Evolutionary conservation across 37 sponge, comb jelly and placozoan genomes (phyloP).

Genomic region (Chondrosia reniformis): DNA sequence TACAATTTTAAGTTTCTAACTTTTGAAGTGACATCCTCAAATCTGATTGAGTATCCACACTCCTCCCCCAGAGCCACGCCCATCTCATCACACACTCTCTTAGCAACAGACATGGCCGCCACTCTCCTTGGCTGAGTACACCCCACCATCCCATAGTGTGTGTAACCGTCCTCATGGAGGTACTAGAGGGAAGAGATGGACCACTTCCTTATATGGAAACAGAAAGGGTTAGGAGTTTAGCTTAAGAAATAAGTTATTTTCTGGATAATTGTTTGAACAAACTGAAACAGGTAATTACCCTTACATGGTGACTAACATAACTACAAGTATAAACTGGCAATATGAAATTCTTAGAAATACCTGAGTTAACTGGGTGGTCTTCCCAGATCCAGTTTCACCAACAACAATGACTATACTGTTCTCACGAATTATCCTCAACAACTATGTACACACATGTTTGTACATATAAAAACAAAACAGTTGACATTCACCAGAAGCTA

Average conservation of each 20-base stretch:
- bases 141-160: conserved; percentile 89
- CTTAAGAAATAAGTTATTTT: no score
- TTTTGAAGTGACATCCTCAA: conserved; percentile 96
- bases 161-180: conserved; percentile 93
- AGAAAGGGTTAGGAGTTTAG: no score
- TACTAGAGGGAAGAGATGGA: conserved; percentile 51
- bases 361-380: conserved; percentile 98
- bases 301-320: no score
- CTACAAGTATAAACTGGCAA: no score
- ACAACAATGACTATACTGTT: conserved; percentile 96
- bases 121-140: conserved; percentile 99
- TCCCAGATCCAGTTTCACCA: conserved; percentile 98
- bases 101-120: conserved; percentile 99
- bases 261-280: no score
- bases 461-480: neutral
- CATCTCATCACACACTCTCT: conserved; percentile 95
- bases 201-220: no score
- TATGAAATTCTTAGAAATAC: conserved; percentile 19
- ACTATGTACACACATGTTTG: conserved; percentile 21
- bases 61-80: conserved; percentile 84
- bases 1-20: conserved; percentile 23
- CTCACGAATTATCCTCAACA: conserved; percentile 85
- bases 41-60: conserved; percentile 97
- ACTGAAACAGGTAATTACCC: no score
- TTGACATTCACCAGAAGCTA: no score